Percentiles rank a stretch among this genome's conserved stretches.
These are phyloP conservation scores for Brotula barbata DNA, from an alignment of 2,797 vertebrate species.

Conservation along the genomic window DNA sequence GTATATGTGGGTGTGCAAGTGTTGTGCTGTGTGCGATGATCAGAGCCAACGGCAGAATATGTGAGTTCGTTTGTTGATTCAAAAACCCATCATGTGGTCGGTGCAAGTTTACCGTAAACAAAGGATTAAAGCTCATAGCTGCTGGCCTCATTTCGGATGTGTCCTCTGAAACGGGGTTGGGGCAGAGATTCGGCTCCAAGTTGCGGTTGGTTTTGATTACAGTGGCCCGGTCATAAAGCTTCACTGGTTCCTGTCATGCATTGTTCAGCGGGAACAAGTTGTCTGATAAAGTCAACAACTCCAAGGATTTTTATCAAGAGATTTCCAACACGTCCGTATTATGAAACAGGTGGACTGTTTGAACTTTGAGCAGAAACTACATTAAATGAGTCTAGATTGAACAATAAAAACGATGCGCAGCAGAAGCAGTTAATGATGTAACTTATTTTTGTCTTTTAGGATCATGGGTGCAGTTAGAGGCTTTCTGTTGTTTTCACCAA, in stretches of 20 bases:
- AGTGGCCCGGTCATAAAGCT: not conserved
- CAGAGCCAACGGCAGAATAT: slow-evolving; percentile 8
- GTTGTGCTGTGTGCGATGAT: slow-evolving; percentile 15
- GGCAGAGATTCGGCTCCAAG: not conserved
- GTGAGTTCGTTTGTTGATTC: slow-evolving; percentile 35
- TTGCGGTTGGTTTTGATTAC: slow-evolving; percentile 9
- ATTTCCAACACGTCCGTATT: not conserved
- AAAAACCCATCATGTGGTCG: slow-evolving; percentile 6
- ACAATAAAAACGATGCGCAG: too few relatives aligned
- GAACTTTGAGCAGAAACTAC: too few relatives aligned
- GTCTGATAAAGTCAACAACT: too few relatives aligned
- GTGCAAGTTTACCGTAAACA: slow-evolving; percentile 38
- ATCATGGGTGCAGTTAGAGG: too few relatives aligned
- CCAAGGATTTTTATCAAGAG: not conserved
- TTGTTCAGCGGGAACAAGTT: slow-evolving; percentile 1
- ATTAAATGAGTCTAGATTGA: too few relatives aligned
- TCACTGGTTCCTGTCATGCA: slow-evolving; percentile 19
- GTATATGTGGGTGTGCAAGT: slow-evolving; percentile 10
- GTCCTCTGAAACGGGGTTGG: not conserved
- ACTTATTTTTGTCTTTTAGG: too few relatives aligned
- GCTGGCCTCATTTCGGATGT: not conserved
- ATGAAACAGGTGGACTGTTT: not conserved
- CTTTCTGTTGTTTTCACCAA: too few relatives aligned
- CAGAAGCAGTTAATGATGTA: too few relatives aligned
- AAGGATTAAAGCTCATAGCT: slow-evolving; percentile 20